These are phyloP conservation scores for Cottoperca gobio DNA, from an alignment of 2,797 vertebrate genomes.

Conservation along the genomic window DNA sequence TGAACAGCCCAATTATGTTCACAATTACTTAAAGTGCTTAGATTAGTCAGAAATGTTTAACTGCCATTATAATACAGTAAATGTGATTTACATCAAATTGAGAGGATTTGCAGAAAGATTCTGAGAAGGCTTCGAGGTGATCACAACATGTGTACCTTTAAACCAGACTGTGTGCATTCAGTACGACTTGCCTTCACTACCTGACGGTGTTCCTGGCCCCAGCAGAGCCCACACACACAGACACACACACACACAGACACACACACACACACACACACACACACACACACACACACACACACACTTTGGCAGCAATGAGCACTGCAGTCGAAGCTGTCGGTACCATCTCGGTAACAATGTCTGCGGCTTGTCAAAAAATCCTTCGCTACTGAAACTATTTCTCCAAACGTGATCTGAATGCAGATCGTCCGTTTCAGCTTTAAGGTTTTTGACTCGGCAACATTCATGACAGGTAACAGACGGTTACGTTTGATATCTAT, in stretches of 20 bases:
- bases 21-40: neutral
- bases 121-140: neutral
- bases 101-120: neutral
- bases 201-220: neutral
- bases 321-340: constrained; percentile 2
- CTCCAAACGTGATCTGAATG: too few species aligned
- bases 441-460: neutral
- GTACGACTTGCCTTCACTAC: neutral
- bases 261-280: too few species aligned
- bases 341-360: neutral
- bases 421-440: neutral
- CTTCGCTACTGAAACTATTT: neutral
- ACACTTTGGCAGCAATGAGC: constrained; percentile 1
- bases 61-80: neutral
- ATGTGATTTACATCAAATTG: too few species aligned
- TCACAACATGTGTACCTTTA: too few species aligned
- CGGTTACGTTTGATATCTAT: neutral
- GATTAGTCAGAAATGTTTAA: neutral
- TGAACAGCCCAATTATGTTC: too few species aligned
- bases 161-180: neutral
- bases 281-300: too few species aligned
- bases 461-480: neutral
- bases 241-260: too few species aligned
- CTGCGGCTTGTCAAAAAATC: neutral
- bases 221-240: too few species aligned